A percentile compares a stretch with the other conserved stretches of the same genome.
Evolutionary conservation across 2,888 invertebrate genomes (phyloP).

Genomic region (Diaprepes abbreviatus): DNA sequence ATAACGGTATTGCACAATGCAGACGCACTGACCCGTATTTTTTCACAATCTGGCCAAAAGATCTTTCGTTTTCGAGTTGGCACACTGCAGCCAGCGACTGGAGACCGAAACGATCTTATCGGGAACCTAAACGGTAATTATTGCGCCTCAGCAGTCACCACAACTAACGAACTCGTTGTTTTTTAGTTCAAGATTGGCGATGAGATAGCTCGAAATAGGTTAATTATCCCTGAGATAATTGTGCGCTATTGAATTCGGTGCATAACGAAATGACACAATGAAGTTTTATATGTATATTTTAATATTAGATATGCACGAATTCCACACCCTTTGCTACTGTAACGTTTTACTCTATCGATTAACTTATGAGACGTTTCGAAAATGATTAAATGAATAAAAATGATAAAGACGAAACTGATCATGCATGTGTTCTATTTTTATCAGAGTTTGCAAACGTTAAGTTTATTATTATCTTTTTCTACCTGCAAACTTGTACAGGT

Average conservation of each 20-base stretch:
- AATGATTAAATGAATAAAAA: too few relatives aligned
- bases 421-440: too few relatives aligned
- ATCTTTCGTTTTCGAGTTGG: constrained; percentile 29
- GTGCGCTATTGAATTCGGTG: not conserved
- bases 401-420: too few relatives aligned
- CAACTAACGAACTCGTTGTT: constrained; percentile 27
- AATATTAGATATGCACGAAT: too few relatives aligned
- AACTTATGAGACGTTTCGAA: too few relatives aligned
- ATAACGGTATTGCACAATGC: constrained; percentile 19
- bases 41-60: constrained; percentile 24
- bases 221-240: not conserved
- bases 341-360: too few relatives aligned
- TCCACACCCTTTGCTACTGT: too few relatives aligned
- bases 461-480: too few relatives aligned
- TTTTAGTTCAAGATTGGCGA: constrained; percentile 19
- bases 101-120: constrained; percentile 25
- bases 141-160: constrained; percentile 26
- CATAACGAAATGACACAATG: not conserved
- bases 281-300: not conserved
- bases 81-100: constrained; percentile 24
- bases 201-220: constrained; percentile 15
- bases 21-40: constrained; percentile 34
- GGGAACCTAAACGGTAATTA: constrained; percentile 24
- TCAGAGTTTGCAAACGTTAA: too few relatives aligned
- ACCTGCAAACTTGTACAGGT: too few relatives aligned